Evolutionary conservation across 2,797 vertebrate genomes (phyloP), one percentile per base, ranked within the genome.

Genomic region (Limnodromus scolopaceus): DNA sequence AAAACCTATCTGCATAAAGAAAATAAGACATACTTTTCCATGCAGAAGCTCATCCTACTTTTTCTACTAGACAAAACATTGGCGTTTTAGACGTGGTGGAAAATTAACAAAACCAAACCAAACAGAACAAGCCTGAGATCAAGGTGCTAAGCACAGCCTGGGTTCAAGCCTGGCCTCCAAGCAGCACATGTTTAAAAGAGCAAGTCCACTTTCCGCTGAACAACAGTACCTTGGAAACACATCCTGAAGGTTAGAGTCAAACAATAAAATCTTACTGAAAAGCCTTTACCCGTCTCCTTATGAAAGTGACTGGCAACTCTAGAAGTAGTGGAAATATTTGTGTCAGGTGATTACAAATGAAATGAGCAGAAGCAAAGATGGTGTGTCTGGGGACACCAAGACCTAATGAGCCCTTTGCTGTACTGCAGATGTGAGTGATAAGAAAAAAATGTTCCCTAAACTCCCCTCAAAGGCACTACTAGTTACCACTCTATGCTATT

Each of bases 1-100:
- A 93, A 92, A 92, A 64, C 32, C 53, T 93, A 84, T 88, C 72
- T 91, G 57, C 71, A 89, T 63, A 84, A 93, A 72, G 65, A 95
- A 91, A 94, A 46, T 43, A 53, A 72, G 61, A 84, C 82, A 82
- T 84, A 91, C 9, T 68, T 89, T 84, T 93, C 63, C 45, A 83
- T 82, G 49, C 46, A 92, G 93, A 95, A 94, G 72, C 53, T 94
- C 54, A 46, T 13, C 69, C 22, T 71, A 85, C 80, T 85, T 69
- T 82, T 78, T 58, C 36, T 75, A 92, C 75, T 85, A 93, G 92
- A 92, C 86, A 91, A 91, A 97, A 78, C 63, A 86, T 11, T 17
- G 45, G 55, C 13, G 5, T 55, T 94, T 87, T 60, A 80, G 74
- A 69, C 92, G 49, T 60, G 36, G 85, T 38, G 43, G 85, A 93